phyloP scores from a whole-genome alignment of 2,113 vertebrate genomes.

The Pomatostomus ruficeps region DNA sequence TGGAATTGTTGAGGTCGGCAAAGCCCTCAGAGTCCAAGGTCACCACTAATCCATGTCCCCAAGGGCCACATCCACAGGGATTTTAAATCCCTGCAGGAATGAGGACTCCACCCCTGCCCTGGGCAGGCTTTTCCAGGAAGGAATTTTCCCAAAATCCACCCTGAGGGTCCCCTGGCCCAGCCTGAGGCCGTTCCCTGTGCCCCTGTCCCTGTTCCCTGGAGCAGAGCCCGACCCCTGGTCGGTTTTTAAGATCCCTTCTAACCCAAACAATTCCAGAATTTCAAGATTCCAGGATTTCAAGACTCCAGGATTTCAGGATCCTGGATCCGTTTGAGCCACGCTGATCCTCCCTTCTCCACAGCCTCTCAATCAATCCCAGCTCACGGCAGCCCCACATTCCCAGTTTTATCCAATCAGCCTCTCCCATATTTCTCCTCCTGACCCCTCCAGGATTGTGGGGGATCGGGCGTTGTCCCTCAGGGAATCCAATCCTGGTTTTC shows the following conservation, averaged over 20 bases:
- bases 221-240: rapidly evolving
- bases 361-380: not conserved
- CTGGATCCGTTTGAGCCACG: too few relatives aligned
- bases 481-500: not conserved
- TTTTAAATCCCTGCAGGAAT: not conserved
- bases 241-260: not conserved
- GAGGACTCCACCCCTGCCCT: not conserved
- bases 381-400: not conserved
- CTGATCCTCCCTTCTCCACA: not conserved
- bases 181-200: rapidly evolving
- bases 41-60: not conserved
- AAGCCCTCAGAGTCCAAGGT: not conserved
- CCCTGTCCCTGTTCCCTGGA: not conserved
- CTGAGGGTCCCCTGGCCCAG: not conserved
- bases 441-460: rapidly evolving
- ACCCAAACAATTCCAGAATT: not conserved
- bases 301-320: not conserved
- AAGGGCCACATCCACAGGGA: not conserved
- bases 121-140: not conserved
- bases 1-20: not conserved
- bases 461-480: not conserved
- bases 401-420: rapidly evolving
- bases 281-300: not conserved
- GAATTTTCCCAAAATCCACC: not conserved
- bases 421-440: rapidly evolving